Base-by-base conservation (phyloP, 2,113 vertebrate species). In the Lagopus muta region DNA sequence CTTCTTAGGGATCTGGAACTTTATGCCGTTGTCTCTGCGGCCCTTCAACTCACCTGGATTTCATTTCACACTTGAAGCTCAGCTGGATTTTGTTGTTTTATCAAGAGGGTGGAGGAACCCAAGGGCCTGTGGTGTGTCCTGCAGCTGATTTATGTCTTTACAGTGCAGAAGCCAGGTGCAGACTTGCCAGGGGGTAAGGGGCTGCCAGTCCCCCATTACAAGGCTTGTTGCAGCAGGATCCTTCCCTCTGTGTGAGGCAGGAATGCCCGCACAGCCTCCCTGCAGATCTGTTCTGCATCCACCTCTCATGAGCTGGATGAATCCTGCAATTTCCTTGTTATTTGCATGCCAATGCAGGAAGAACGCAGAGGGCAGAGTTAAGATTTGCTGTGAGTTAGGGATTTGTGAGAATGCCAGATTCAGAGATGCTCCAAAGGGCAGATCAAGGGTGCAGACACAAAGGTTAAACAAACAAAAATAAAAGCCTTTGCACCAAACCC, bases 1-100 rank as follows among this genome's bases (percentile, higher is more conserved):
- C 14, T 3, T 30, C 24, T 50, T 4, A 3, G 20, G 34, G 55
- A 27, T 81, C 1, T 61, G 34, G 19, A 74, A 1, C 42, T 82
- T 55, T 0, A 0, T 2, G 4, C 16, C 4, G 2, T 1, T n/a
- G 40, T 70, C 84, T 43, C 38, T 57, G 28, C 55, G n/a, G 10
- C 47, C 43, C 43, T 67, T 42, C 18, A 36, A 1, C 73, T 88
- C 89, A 91, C 94, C 91, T 79, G 91, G 72, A 30, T 70, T 91
- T 89, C 40, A 32, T 94, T 95, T 95, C 90, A 86, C 73, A 65
- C 89, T 91, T 40, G 85, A 91, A 88, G 57, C 42, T 92, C 89
- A 72, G 72, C 89, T 86, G 91, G 15, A 40, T 78, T 90, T 78
- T 86, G 30, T 78, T 20, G 52, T 78, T 90, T 81, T 82, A 30